Evolutionary conservation across 2,797 vertebrate genomes (phyloP).

Genomic region (Acomys russatus): DNA sequence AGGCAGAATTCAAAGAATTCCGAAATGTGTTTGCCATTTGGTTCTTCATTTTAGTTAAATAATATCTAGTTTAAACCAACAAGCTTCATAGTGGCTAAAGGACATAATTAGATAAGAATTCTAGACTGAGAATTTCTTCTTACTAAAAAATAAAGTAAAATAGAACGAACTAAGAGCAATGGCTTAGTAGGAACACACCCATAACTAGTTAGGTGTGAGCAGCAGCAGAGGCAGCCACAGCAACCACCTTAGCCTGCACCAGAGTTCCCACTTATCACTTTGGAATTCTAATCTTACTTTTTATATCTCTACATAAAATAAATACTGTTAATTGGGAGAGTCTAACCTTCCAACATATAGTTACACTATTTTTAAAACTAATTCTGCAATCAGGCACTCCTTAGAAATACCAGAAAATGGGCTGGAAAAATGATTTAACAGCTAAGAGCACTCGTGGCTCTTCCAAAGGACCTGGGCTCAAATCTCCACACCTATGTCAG

Average conservation of each 20-base stretch:
- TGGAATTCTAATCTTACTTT: neutral
- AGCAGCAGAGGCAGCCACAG: neutral
- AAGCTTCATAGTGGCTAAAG: constrained; percentile 45
- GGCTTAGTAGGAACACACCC: neutral
- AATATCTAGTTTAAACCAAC: constrained; percentile 58
- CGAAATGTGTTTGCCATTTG: constrained; percentile 28
- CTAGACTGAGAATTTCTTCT: constrained; percentile 37
- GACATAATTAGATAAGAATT: neutral
- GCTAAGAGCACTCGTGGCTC: neutral
- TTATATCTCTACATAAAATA: neutral
- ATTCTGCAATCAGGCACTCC: constrained; percentile 55
- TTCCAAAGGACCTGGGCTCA: neutral
- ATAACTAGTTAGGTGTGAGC: neutral
- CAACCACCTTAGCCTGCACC: neutral
- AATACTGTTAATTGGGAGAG: constrained; percentile 41
- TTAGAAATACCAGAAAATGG: constrained; percentile 19
- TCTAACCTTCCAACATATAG: constrained; percentile 28
- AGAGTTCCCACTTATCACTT: neutral
- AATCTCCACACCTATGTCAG: neutral
- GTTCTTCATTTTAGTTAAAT: constrained; percentile 56
- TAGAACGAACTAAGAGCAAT: neutral
- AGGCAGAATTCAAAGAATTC: constrained; percentile 54
- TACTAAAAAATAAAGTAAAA: constrained; percentile 26
- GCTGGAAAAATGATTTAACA: neutral
- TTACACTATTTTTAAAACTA: constrained; percentile 63